Conservation (phyloP, 2,888 invertebrate species). For the Agonopterix subpropinquella region DNA sequence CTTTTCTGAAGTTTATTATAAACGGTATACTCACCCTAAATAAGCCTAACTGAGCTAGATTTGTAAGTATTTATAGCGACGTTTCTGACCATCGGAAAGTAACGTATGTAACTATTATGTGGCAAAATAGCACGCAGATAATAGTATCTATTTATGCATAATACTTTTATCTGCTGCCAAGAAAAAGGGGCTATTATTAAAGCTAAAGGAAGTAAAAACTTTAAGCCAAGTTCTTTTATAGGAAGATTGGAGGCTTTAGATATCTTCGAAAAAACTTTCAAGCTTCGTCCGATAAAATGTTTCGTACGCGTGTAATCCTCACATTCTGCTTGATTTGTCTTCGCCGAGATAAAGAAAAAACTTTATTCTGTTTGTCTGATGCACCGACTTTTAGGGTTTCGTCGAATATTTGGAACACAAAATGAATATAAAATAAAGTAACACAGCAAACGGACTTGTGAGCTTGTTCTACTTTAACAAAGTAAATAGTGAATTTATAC, state of each 20-base stretch:
- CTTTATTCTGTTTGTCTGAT: neutral
- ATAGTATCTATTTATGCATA: neutral
- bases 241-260: conserved; percentile 54
- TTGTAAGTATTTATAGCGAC: too few species aligned
- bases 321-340: conserved; percentile 60
- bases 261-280: conserved; percentile 51
- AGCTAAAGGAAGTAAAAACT: conserved; percentile 47
- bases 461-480: too few species aligned
- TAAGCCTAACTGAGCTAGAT: too few species aligned
- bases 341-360: conserved; percentile 37
- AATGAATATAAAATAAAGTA: too few species aligned
- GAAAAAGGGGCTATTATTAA: conserved; percentile 40
- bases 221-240: conserved; percentile 47
- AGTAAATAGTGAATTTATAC: too few species aligned
- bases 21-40: too few species aligned
- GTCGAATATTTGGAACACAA: too few species aligned
- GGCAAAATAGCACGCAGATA: too few species aligned
- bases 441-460: too few species aligned
- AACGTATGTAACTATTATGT: too few species aligned
- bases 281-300: conserved; percentile 56
- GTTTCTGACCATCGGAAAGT: too few species aligned
- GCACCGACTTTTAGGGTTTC: neutral
- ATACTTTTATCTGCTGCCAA: neutral
- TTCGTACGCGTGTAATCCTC: conserved; percentile 60
- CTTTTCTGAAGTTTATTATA: too few species aligned